These are phyloP conservation scores for Proisotoma minuta DNA, from an alignment of 2,888 invertebrate species.

Conservation along the genomic window DNA sequence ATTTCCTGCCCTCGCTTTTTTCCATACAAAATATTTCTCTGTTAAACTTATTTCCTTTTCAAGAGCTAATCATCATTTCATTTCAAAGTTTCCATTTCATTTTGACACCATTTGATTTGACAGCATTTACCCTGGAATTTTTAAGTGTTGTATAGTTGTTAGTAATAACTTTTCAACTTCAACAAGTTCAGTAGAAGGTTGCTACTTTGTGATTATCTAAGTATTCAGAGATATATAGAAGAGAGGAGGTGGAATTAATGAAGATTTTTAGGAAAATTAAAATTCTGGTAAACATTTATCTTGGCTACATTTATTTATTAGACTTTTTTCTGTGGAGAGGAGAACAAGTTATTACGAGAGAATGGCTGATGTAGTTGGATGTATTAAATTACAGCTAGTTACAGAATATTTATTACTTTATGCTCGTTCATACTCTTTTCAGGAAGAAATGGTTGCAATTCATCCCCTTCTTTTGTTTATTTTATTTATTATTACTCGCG, in stretches of 20 bases:
- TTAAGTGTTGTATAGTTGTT: background rate
- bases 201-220: too few relatives aligned
- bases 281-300: too few relatives aligned
- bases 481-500: constrained; percentile 14
- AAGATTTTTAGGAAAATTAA: background rate
- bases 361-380: constrained; percentile 9
- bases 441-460: background rate
- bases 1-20: constrained; percentile 9
- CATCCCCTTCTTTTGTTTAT: constrained; percentile 7
- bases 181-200: background rate
- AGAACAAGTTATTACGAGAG: constrained; percentile 11
- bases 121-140: background rate
- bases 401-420: constrained; percentile 35
- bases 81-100: background rate
- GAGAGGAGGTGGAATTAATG: background rate
- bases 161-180: background rate
- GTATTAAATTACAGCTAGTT: constrained; percentile 37
- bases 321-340: constrained; percentile 2
- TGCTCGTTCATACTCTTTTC: constrained; percentile 7
- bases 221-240: background rate
- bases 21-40: background rate
- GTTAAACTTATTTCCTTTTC: background rate
- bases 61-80: background rate
- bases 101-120: background rate
- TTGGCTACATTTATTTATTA: too few relatives aligned